These are phyloP conservation scores for Nemotelus pantherinus DNA, from an alignment of 2,888 invertebrate species.

Conservation along the genomic window DNA sequence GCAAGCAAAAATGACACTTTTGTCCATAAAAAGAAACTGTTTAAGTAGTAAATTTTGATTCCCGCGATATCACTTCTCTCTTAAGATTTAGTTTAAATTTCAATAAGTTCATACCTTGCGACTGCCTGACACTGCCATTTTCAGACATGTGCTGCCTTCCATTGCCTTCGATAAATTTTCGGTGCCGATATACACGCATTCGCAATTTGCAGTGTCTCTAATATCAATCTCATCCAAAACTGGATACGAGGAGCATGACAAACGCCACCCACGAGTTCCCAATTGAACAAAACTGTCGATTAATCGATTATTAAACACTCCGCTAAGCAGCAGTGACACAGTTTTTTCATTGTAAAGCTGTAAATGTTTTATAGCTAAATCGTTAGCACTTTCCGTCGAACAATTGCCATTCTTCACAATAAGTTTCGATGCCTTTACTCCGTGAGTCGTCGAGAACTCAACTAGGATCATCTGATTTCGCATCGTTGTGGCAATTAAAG, in stretches of 20 bases:
- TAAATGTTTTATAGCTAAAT: constrained; percentile 70
- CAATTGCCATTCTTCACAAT: constrained; percentile 66
- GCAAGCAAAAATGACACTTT: not conserved
- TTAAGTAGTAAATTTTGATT: too few species aligned
- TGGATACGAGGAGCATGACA: constrained; percentile 63
- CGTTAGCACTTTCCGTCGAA: constrained; percentile 48
- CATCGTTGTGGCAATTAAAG: constrained; percentile 58
- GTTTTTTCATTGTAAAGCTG: constrained; percentile 76
- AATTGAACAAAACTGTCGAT: constrained; percentile 66
- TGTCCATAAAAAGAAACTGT: too few species aligned
- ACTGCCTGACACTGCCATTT: constrained; percentile 86
- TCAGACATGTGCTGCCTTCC: constrained; percentile 74
- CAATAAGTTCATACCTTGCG: constrained; percentile 60
- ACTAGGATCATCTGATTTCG: constrained; percentile 60
- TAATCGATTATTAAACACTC: constrained; percentile 67
- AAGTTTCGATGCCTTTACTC: constrained; percentile 68
- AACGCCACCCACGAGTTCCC: constrained; percentile 61
- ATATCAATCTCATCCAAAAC: constrained; percentile 57
- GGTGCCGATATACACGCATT: constrained; percentile 67
- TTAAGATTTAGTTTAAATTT: too few species aligned
- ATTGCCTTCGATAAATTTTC: constrained; percentile 69
- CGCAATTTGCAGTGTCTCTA: constrained; percentile 55
- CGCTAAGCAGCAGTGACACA: constrained; percentile 76
- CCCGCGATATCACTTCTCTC: too few species aligned
- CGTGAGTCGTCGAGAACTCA: constrained; percentile 59